Evolutionary conservation across 2,888 invertebrate species (phyloP), one percentile per base, ranked within the genome.

Genomic region (Yponomeuta sedellus): DNA sequence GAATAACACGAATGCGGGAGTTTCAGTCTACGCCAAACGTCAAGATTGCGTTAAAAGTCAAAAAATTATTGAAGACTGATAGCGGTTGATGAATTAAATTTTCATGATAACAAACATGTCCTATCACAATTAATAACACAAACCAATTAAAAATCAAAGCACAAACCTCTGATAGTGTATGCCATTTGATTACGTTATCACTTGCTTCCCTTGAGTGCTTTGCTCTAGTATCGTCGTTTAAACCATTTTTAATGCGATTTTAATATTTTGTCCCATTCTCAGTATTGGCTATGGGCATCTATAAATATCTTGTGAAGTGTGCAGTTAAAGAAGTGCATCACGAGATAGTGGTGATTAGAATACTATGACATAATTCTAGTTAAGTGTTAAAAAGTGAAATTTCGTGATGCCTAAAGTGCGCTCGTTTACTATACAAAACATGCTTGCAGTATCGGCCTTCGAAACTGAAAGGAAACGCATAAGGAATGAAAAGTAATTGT

Each of bases 391-490:
- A 72, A 71, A 72, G 77, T 77, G 78, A 78, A 75, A 70, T 73
- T 70, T 73, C 76, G 78, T 76, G 76, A 82, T 86, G 82, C 77
- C 78, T 78, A 71, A 71, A 71, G 66, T 75, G 74, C 70, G 73
- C 70, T 71, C 71, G 73, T 74, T 76, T 75, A 76, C 78, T 71
- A 77, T 73, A 75, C 79, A 79, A 81, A 82, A 75, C 77, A 84
- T 85, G 86, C 79, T 80, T 75, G 77, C 78, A 70, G 80, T 81
- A 76, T 76, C 74, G 72, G 70, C 80, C 79, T 83, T 79, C 75
- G 75, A 82, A 79, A 76, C 75, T 75, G 82, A 86, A 82, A 82
- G 75, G 74, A 76, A 75, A 79, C 81, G 75, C 74, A 77, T 71
- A 70, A 73, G 73, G 78, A 85, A 83, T 80, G 78, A 85, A 77